Evolutionary conservation across 1,140 invertebrate species (phyloP).

Genomic region (Pseudomyrmex dendroicus): DNA sequence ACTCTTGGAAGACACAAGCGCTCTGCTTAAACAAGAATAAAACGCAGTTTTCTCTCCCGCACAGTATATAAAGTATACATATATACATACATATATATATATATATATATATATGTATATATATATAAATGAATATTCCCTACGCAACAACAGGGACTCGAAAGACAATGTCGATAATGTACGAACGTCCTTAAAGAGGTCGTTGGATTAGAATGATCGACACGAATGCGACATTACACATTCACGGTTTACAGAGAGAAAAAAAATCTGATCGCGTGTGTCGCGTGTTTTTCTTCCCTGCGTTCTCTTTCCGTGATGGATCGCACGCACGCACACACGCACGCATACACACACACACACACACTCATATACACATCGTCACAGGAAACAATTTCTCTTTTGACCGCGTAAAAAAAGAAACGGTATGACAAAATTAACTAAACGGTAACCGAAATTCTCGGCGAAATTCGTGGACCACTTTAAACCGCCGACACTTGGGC

Average conservation of each 20-base stretch:
- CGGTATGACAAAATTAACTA: conserved; percentile 13
- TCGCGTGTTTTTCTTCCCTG: neutral
- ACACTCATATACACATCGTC: neutral
- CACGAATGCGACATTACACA: neutral
- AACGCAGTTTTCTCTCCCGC: conserved; percentile 5
- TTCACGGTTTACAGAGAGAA: neutral
- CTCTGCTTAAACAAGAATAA: conserved; percentile 46
- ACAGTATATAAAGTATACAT: neutral
- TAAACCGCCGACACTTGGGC: conserved; percentile 88
- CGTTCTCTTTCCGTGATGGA: neutral
- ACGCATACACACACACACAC: too few species aligned
- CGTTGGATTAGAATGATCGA: neutral
- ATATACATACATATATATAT: neutral
- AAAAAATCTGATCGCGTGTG: neutral
- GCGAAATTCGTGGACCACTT: conserved; percentile 65
- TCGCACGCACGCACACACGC: neutral
- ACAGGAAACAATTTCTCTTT: conserved; percentile 25
- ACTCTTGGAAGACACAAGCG: conserved; percentile 68
- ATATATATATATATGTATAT: too few species aligned
- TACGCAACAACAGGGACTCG: neutral
- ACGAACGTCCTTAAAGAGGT: neutral
- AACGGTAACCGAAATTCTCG: conserved; percentile 48
- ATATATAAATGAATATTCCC: neutral
- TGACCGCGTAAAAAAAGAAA: conserved; percentile 1
- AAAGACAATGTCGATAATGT: neutral